These are phyloP conservation scores for Drosophila littoralis DNA, from an alignment of 1,140 invertebrate species.

Conservation along the genomic window DNA sequence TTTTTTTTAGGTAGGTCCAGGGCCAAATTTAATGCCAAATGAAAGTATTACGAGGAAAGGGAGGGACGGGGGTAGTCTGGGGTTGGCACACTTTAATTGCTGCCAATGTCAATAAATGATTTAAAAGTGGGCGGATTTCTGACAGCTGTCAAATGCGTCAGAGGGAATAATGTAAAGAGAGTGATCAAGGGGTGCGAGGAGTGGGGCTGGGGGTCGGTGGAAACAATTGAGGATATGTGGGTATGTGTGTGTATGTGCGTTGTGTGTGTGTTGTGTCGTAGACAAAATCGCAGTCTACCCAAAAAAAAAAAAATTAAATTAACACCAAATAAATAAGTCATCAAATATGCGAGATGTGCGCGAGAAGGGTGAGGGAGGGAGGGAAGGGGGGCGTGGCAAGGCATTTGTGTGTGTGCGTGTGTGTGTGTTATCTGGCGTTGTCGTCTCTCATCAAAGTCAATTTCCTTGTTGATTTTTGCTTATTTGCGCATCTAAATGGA, in stretches of 20 bases:
- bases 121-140: slow-evolving; percentile 57
- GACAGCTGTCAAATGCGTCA: slow-evolving; percentile 71
- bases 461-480: slow-evolving; percentile 80
- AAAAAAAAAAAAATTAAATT: slow-evolving; percentile 34
- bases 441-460: slow-evolving; percentile 73
- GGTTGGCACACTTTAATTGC: slow-evolving; percentile 64
- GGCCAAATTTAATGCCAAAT: slow-evolving; percentile 48
- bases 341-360: slow-evolving; percentile 23
- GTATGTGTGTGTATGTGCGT: slow-evolving; percentile 6
- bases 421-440: slow-evolving; percentile 17
- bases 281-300: slow-evolving; percentile 4
- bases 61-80: not conserved
- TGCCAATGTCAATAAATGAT: slow-evolving; percentile 74
- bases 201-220: slow-evolving; percentile 1
- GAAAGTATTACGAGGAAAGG: slow-evolving; percentile 26
- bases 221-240: slow-evolving; percentile 24
- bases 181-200: not conserved
- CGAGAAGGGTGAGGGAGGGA: too few species aligned
- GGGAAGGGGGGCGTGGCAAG: not conserved
- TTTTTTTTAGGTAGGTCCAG: slow-evolving; percentile 3
- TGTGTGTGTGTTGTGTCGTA: not conserved
- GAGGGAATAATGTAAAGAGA: not conserved
- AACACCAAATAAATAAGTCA: slow-evolving; percentile 47
- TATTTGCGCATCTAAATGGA: slow-evolving; percentile 81
- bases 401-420: slow-evolving; percentile 3